Percentiles rank a stretch among this genome's conserved stretches.
Evolutionary conservation across 2,888 invertebrate species (phyloP).

Genomic region (Apocheima hispidaria): DNA sequence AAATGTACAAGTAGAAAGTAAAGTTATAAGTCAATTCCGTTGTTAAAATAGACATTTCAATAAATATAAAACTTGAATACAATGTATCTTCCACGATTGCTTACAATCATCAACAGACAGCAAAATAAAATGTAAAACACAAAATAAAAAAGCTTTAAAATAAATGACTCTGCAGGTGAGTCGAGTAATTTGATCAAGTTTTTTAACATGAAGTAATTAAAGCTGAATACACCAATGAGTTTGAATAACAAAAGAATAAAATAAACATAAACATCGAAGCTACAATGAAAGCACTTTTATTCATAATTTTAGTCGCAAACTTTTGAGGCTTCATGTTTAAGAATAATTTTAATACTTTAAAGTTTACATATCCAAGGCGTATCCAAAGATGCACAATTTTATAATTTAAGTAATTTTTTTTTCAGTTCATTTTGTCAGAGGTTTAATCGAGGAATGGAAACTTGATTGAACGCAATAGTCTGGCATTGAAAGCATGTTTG

Average conservation of each 20-base stretch:
- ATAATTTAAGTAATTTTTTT: neutral
- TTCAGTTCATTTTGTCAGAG: neutral
- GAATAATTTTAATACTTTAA: neutral
- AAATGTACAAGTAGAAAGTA: neutral
- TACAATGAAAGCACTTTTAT: conserved; percentile 81
- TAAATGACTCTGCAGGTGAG: conserved; percentile 42
- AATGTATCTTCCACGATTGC: conserved; percentile 29
- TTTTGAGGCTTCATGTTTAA: conserved; percentile 15
- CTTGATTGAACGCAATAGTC: too few relatives aligned
- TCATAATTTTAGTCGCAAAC: conserved; percentile 45
- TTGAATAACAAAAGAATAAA: conserved; percentile 21
- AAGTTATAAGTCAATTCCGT: neutral
- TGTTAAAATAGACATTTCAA: neutral
- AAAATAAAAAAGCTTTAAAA: conserved; percentile 62
- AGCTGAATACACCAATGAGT: conserved; percentile 30
- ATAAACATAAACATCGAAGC: conserved; percentile 57
- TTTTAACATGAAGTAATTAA: conserved; percentile 19
- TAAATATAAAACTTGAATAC: conserved; percentile 17
- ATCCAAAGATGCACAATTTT: conserved; percentile 14
- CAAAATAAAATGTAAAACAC: conserved; percentile 50
- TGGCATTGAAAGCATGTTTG: neutral
- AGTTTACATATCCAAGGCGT: conserved; percentile 7
- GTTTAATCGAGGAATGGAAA: too few relatives aligned
- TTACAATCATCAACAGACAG: conserved; percentile 59
- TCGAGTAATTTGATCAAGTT: conserved; percentile 10